Evolutionary conservation across 2,113 vertebrate genomes (phyloP).

Genomic region (Apteryx owenii): DNA sequence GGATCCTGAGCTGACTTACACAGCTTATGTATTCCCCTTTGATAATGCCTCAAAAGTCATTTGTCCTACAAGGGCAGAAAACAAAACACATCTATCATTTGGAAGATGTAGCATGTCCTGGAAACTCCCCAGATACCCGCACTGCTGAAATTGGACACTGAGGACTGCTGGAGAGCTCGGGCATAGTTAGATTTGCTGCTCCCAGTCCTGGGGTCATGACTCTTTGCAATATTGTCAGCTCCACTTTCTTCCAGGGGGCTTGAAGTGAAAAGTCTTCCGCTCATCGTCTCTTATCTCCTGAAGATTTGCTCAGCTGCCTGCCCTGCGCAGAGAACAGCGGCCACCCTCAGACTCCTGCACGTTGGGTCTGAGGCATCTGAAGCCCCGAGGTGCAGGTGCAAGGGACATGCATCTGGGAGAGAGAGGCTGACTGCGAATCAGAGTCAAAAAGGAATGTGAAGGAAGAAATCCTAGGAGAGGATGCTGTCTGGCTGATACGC

Average conservation of each 20-base stretch:
- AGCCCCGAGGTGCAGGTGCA: constrained; percentile 1
- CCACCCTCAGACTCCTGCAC: not conserved
- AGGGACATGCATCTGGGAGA: not conserved
- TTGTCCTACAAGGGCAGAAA: constrained; percentile 32
- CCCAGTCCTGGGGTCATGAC: not conserved
- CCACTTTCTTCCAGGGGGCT: constrained; percentile 21
- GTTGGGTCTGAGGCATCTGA: not conserved
- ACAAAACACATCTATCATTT: constrained; percentile 34
- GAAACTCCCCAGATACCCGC: not conserved
- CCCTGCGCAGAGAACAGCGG: not conserved
- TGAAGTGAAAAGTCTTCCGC: not conserved
- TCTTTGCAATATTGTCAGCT: constrained; percentile 19
- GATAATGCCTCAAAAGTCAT: not conserved
- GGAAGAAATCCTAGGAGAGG: not conserved
- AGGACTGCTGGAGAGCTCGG: not conserved
- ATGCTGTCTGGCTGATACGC: constrained; percentile 17
- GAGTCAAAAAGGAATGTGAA: not conserved
- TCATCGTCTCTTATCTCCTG: not conserved
- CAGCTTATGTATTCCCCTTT: not conserved
- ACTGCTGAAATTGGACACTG: constrained; percentile 8
- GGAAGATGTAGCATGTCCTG: not conserved
- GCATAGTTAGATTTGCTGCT: not conserved
- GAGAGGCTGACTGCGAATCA: not conserved
- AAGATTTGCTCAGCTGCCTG: constrained; percentile 31
- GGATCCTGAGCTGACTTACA: not conserved